Base-by-base conservation (phyloP, 1,140 invertebrate genomes). In the Drosophila novamexicana region DNA sequence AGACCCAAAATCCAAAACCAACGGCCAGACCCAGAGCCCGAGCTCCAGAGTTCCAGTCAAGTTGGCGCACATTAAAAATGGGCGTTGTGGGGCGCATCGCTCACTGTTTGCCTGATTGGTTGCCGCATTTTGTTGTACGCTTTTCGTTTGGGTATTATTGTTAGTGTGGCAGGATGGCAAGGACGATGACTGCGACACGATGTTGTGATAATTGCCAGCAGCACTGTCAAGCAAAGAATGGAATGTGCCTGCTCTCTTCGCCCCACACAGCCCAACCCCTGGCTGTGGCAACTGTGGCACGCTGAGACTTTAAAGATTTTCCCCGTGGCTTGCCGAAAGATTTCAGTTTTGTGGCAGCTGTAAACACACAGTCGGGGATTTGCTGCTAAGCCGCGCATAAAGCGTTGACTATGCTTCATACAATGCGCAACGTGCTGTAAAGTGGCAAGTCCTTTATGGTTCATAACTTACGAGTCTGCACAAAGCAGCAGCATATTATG, bases 191-290 rank as follows among this genome's bases (percentile, higher is more conserved):
- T 85, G 83, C 83, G 83, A 86, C 83, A 86, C 84, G 83, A 88
- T 88, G 83, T 86, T 88, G 83, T 86, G 83, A 86, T 86, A 86
- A 86, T 86, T 86, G 83, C 79, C 83, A 85, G 39, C 62, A 82
- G 75, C 81, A 81, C 54, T 40, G 69, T 49, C 29, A 57, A 50
- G 68, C 56, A 50, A 59, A 16, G 40, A 56, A 54, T 58, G 65
- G 47, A 66, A 47, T 67, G 18, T 34, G 62, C 71, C 22, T 29
- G 22, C 22, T 29, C 4, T 29, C 22, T 29, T 29, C 22, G 22
- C 61, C 56, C n/a, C 37, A 0, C 9, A 37, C 29, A 6, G 9
- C n/a, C n/a, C 22, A 29, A 7, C 8, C 36, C 9, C 18, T 14
- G 22, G 58, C 10, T 6, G 2, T 2, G 37, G 50, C 42, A 52